phyloP scores from a whole-genome alignment of 2,888 invertebrate genomes.

The Lottia scabra region DNA sequence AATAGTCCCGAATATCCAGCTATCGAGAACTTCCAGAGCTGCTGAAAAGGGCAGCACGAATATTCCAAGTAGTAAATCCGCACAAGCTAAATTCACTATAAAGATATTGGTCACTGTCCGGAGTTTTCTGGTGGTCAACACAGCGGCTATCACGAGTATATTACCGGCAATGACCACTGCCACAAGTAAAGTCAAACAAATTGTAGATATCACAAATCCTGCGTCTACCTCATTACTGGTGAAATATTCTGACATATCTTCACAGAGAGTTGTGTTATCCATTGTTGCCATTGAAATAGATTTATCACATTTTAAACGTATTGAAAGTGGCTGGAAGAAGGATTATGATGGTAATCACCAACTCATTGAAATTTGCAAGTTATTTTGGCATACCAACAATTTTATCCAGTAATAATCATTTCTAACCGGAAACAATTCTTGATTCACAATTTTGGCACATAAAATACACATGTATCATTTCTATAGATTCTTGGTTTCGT shows the following conservation, averaged over 20 bases:
- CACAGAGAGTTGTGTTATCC: slow-evolving; percentile 7
- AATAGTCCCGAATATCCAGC: slow-evolving; percentile 94
- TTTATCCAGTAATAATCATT: too few species aligned
- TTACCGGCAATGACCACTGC: slow-evolving; percentile 92
- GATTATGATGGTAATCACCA: too few species aligned
- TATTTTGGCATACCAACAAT: too few species aligned
- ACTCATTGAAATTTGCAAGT: too few species aligned
- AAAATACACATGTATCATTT: too few species aligned
- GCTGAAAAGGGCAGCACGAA: slow-evolving; percentile 96
- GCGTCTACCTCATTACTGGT: slow-evolving; percentile 15
- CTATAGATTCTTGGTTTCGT: too few species aligned
- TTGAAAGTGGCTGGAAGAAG: too few species aligned
- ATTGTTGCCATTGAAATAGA: not conserved
- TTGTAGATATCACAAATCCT: slow-evolving; percentile 29
- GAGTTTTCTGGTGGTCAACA: slow-evolving; percentile 86
- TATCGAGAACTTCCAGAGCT: slow-evolving; percentile 81
- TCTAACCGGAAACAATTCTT: too few species aligned
- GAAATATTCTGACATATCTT: slow-evolving; percentile 6
- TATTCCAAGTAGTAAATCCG: slow-evolving; percentile 94
- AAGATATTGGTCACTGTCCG: slow-evolving; percentile 96
- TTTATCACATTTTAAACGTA: too few species aligned
- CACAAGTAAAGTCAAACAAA: slow-evolving; percentile 76
- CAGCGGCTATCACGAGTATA: slow-evolving; percentile 91
- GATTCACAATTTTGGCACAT: too few species aligned
- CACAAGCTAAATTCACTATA: slow-evolving; percentile 95